These are phyloP conservation scores for Ridgeia piscesae DNA, from an alignment of 1,140 invertebrate species.

Conservation along the genomic window DNA sequence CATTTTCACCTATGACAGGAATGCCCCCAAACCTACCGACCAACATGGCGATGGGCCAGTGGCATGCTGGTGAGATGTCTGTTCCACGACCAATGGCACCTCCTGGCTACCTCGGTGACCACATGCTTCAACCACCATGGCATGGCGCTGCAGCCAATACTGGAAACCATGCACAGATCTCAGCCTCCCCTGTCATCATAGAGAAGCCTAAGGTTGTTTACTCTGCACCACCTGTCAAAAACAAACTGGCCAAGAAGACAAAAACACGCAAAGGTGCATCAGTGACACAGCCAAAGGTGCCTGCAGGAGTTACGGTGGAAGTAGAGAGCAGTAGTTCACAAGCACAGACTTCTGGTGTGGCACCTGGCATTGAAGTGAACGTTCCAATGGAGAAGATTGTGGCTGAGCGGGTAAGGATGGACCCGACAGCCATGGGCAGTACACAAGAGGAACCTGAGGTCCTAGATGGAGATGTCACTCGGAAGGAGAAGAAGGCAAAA, in stretches of 20 bases:
- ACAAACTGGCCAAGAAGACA: constrained; percentile 20
- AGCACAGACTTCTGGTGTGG: neutral
- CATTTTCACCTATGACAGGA: neutral
- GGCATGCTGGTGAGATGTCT: neutral
- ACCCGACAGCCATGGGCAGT: neutral
- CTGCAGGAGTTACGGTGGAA: neutral
- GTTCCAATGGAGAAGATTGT: constrained; percentile 6
- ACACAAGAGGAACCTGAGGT: neutral
- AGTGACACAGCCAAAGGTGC: neutral
- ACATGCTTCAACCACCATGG: neutral
- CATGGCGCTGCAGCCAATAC: neutral
- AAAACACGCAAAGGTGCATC: neutral
- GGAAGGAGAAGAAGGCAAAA: constrained; percentile 65
- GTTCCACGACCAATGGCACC: constrained; percentile 26
- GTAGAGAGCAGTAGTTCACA: neutral
- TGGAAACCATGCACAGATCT: neutral
- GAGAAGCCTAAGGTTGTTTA: constrained; percentile 52
- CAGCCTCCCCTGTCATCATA: constrained; percentile 26
- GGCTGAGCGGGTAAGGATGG: neutral
- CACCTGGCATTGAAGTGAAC: constrained; percentile 16
- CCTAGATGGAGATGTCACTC: neutral
- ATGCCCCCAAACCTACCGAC: constrained; percentile 29
- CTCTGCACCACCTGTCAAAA: constrained; percentile 45
- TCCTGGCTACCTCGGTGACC: constrained; percentile 14
- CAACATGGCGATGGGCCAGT: neutral